Evolutionary conservation across 2,113 vertebrate genomes (phyloP).

Genomic region (Circaetus cinerascens): DNA sequence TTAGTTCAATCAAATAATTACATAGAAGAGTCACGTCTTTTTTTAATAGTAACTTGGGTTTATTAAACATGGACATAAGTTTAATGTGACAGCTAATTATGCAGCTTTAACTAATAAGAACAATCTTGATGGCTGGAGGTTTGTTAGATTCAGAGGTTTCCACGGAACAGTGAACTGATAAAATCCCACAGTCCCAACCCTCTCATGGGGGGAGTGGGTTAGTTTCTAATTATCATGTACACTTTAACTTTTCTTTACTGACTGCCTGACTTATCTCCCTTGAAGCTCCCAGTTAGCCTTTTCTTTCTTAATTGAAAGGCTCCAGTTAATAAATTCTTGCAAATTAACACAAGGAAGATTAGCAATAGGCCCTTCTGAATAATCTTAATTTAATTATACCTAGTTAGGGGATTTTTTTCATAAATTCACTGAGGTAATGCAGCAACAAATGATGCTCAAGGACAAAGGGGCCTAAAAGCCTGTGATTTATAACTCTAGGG

Average conservation of each 20-base stretch:
- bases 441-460: not conserved
- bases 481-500: not conserved
- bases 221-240: constrained; percentile 38
- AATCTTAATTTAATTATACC: constrained; percentile 49
- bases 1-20: constrained; percentile 20
- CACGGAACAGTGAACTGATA: not conserved
- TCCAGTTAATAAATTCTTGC: constrained; percentile 39
- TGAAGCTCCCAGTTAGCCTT: constrained; percentile 37
- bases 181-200: not conserved
- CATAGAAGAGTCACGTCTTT: not conserved
- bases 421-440: not conserved
- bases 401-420: not conserved
- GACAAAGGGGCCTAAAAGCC: not conserved
- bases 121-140: not conserved
- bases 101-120: constrained; percentile 20
- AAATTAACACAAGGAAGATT: constrained; percentile 50
- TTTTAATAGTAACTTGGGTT: not conserved
- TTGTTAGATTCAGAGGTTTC: not conserved
- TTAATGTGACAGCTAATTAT: constrained; percentile 49
- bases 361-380: constrained; percentile 26
- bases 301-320: constrained; percentile 54
- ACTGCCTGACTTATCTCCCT: constrained; percentile 31
- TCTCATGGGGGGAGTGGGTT: not conserved
- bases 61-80: constrained; percentile 14
- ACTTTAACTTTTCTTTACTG: constrained; percentile 37